A percentile compares a stretch with the other conserved stretches of the same genome.
phyloP scores from a whole-genome alignment of 1,140 invertebrate genomes.

The Hydropsyche tenuis region DNA sequence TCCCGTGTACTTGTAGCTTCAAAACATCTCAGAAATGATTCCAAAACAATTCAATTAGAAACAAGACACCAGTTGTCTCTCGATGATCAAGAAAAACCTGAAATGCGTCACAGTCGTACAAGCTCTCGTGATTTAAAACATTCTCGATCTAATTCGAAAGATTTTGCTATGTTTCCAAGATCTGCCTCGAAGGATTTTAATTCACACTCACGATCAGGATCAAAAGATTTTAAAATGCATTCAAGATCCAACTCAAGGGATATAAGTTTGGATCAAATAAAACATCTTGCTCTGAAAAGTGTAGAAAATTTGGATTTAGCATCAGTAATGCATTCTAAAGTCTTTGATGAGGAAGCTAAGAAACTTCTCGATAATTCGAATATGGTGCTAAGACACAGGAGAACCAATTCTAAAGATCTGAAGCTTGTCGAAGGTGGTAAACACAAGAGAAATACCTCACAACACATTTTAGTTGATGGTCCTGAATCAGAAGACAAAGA shows the following conservation, averaged over 20 bases:
- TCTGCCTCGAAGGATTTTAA: slow-evolving; percentile 54
- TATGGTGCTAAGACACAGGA: slow-evolving; percentile 64
- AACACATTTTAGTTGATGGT: slow-evolving; percentile 57
- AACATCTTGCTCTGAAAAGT: slow-evolving; percentile 58
- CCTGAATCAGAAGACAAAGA: slow-evolving; percentile 53
- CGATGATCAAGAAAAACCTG: slow-evolving; percentile 54
- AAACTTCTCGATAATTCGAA: slow-evolving; percentile 58
- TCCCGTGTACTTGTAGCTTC: slow-evolving; percentile 62
- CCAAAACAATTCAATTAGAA: slow-evolving; percentile 66
- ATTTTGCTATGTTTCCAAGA: slow-evolving; percentile 52
- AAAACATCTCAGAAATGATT: slow-evolving; percentile 66
- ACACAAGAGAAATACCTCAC: slow-evolving; percentile 60
- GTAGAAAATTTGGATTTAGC: slow-evolving; percentile 60
- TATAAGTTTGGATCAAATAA: slow-evolving; percentile 58
- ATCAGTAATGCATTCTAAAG: slow-evolving; percentile 55
- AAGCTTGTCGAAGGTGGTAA: slow-evolving; percentile 51
- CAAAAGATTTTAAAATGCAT: slow-evolving; percentile 56
- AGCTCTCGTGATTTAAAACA: slow-evolving; percentile 54
- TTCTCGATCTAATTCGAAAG: slow-evolving; percentile 53
- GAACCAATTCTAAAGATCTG: slow-evolving; percentile 65
- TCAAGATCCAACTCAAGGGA: slow-evolving; percentile 57
- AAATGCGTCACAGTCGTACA: slow-evolving; percentile 55
- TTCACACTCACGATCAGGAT: slow-evolving; percentile 53
- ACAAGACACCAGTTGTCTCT: slow-evolving; percentile 58
- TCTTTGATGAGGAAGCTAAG: slow-evolving; percentile 60